phyloP scores from a whole-genome alignment of 1,140 invertebrate species.

The Scaptomyza graminum region DNA sequence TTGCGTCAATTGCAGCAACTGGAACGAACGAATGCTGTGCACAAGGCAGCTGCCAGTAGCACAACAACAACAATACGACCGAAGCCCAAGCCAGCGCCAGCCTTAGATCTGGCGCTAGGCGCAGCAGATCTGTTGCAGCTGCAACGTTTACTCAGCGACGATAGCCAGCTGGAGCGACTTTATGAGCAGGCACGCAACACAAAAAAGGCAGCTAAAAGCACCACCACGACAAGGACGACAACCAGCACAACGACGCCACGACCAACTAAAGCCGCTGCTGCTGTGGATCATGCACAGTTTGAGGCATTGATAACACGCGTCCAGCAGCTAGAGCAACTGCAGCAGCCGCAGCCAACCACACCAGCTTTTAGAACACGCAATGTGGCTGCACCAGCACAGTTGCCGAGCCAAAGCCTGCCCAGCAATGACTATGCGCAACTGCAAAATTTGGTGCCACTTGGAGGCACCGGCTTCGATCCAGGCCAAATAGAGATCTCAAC shows the following conservation, averaged over 20 bases:
- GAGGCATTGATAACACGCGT: conserved; percentile 74
- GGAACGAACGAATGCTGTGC: conserved; percentile 43
- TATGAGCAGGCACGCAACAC: conserved; percentile 74
- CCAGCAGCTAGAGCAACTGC: conserved; percentile 74
- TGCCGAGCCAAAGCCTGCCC: conserved; percentile 34
- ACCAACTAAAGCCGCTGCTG: conserved; percentile 41
- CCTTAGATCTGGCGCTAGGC: conserved; percentile 24
- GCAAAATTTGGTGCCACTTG: conserved; percentile 47
- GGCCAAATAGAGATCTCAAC: conserved; percentile 71
- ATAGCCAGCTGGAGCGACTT: conserved; percentile 68
- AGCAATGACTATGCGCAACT: conserved; percentile 75
- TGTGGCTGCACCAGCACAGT: conserved; percentile 34
- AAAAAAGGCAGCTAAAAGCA: conserved; percentile 49
- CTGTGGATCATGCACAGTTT: conserved; percentile 66
- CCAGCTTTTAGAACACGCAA: conserved; percentile 71
- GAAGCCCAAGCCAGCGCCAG: background rate
- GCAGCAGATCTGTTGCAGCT: conserved; percentile 63
- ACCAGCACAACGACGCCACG: conserved; percentile 36
- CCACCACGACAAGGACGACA: conserved; percentile 12
- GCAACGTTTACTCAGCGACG: conserved; percentile 69
- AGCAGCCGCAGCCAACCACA: conserved; percentile 62
- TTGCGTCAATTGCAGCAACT: conserved; percentile 50
- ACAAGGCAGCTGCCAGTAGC: conserved; percentile 6
- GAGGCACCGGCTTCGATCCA: background rate
- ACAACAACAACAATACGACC: conserved; percentile 31